These are phyloP conservation scores for Anthopleura xanthogrammica DNA, from an alignment of 92 coral and sea anemone species.

Conservation along the genomic window DNA sequence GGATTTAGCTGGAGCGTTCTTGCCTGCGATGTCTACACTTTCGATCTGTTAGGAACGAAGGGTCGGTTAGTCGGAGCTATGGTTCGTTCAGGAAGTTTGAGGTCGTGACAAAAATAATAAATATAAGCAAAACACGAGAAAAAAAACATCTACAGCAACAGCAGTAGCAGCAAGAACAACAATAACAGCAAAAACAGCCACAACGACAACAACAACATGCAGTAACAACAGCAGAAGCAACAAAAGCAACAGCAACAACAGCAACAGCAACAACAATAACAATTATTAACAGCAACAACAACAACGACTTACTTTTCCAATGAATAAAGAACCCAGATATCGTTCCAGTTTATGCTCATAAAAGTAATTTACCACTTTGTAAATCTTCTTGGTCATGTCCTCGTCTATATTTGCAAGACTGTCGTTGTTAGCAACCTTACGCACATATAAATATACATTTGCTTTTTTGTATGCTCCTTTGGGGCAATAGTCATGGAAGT, in stretches of 20 bases:
- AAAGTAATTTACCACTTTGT: constrained; percentile 42
- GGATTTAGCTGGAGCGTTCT: constrained; percentile 39
- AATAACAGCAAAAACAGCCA: too few species aligned
- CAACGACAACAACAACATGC: too few species aligned
- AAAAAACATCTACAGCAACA: too few species aligned
- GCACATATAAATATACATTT: constrained; percentile 34
- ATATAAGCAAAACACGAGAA: too few species aligned
- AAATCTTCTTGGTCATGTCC: constrained; percentile 58
- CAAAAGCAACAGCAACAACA: too few species aligned
- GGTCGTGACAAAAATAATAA: too few species aligned
- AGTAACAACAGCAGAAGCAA: too few species aligned
- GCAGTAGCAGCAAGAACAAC: too few species aligned
- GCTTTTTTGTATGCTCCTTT: constrained; percentile 5
- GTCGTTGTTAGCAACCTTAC: constrained; percentile 13
- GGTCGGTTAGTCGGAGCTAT: too few species aligned
- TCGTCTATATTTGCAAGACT: constrained; percentile 29
- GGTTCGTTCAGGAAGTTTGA: too few species aligned
- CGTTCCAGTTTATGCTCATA: constrained; percentile 44
- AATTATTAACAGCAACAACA: background rate
- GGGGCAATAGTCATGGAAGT: constrained; percentile 52
- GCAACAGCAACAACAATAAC: too few species aligned
- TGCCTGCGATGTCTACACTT: constrained; percentile 52
- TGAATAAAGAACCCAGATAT: constrained; percentile 43
- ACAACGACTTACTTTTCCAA: constrained; percentile 37
- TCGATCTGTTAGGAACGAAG: constrained; percentile 25